Evolutionary conservation across 2,113 vertebrate genomes (phyloP).

Genomic region (Phaetusa simplex): DNA sequence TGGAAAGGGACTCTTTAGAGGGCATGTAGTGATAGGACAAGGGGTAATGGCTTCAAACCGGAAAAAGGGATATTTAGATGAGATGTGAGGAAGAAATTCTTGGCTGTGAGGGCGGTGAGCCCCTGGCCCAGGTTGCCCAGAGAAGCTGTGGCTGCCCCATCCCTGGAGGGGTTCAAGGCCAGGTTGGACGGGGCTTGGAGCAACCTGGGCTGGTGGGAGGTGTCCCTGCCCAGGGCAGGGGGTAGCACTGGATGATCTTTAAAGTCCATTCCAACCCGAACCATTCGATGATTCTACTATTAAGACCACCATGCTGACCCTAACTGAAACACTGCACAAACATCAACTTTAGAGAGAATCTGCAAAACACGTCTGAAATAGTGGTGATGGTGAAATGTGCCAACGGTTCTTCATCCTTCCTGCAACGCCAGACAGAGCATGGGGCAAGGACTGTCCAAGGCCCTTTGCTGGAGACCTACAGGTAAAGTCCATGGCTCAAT

Average conservation of each 20-base stretch:
- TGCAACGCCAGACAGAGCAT: neutral
- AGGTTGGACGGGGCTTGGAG: neutral
- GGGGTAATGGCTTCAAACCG: no score
- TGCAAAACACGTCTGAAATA: neutral
- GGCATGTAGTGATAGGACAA: no score
- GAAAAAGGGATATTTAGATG: neutral
- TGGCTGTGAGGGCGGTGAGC: neutral
- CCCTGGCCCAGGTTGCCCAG: neutral
- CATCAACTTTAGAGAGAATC: neutral
- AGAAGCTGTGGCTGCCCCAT: neutral
- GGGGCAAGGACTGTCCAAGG: neutral
- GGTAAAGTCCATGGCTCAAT: neutral
- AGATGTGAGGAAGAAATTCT: neutral
- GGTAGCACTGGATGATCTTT: neutral
- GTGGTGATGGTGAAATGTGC: neutral
- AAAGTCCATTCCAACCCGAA: neutral
- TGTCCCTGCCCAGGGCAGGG: neutral
- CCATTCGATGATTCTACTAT: neutral
- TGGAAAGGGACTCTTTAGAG: no score
- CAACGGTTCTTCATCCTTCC: neutral
- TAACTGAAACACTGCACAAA: neutral
- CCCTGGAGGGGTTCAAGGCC: neutral
- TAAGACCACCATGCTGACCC: fast-evolving
- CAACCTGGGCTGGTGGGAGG: neutral
- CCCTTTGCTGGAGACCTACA: neutral